phyloP scores from a whole-genome alignment of 35 echinoderm and acorn worm genomes.

The Ptychodera flava region DNA sequence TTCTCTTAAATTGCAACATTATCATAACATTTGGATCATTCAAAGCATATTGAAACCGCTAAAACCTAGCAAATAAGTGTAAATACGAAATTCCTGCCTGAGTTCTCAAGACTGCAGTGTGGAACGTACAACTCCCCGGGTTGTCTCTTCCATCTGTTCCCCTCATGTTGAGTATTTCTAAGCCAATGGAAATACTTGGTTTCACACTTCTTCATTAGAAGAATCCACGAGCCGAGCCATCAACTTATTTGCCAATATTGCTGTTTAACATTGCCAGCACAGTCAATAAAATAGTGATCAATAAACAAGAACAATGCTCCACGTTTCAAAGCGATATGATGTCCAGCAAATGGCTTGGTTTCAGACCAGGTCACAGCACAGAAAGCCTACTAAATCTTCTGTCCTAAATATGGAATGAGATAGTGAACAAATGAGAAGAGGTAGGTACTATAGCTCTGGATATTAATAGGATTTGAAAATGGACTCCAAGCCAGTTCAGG shows the following conservation, averaged over 20 bases:
- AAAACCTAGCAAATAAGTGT: neutral
- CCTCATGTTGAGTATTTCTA: neutral
- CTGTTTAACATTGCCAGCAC: neutral
- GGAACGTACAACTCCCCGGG: neutral
- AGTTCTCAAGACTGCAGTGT: neutral
- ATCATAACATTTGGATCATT: neutral
- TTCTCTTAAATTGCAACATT: neutral
- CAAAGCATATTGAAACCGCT: neutral
- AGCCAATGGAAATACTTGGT: neutral
- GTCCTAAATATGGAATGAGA: neutral
- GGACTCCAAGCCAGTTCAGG: neutral
- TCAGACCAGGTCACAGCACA: neutral
- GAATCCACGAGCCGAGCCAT: neutral
- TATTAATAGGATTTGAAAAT: neutral
- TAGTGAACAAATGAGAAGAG: neutral
- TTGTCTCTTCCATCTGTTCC: neutral
- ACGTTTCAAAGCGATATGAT: neutral
- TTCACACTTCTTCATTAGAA: neutral
- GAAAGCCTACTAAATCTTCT: neutral
- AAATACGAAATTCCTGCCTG: neutral
- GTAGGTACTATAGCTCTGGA: neutral
- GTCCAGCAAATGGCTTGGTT: neutral
- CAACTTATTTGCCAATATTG: neutral
- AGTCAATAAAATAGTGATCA: neutral
- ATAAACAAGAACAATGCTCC: neutral